A percentile compares a stretch with the other conserved stretches of the same genome.
Conservation (phyloP, 2,797 vertebrate species). For the Hirundo rustica region DNA sequence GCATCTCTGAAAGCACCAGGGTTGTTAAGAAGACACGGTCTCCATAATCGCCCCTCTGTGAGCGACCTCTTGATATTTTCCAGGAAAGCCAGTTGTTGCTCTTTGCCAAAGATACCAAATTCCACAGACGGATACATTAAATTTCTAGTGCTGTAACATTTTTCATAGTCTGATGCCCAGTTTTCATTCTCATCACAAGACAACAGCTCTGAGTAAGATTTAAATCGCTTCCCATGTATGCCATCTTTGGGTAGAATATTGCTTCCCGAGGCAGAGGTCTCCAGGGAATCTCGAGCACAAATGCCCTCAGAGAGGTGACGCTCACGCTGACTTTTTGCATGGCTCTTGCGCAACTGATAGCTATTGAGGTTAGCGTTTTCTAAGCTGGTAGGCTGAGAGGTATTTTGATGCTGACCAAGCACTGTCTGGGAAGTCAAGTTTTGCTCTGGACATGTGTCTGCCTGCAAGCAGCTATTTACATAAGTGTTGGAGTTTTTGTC, state of each 20-base stretch:
- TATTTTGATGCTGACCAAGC: slow-evolving; percentile 6
- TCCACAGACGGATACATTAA: slow-evolving; percentile 72
- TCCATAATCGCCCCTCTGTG: slow-evolving; percentile 78
- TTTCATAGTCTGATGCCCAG: slow-evolving; percentile 11
- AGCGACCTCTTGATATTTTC: slow-evolving; percentile 80
- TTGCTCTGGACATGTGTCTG: slow-evolving; percentile 5
- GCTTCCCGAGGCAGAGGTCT: slow-evolving; percentile 28
- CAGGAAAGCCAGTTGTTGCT: slow-evolving; percentile 78
- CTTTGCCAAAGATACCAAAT: slow-evolving; percentile 80
- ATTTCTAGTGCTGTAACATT: slow-evolving; percentile 48
- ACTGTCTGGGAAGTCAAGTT: neutral
- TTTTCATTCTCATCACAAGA: slow-evolving; percentile 74
- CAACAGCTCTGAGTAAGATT: slow-evolving; percentile 74
- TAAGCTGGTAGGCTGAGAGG: slow-evolving; percentile 49
- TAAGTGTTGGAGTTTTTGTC: slow-evolving; percentile 48
- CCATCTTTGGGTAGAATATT: neutral
- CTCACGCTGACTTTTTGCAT: slow-evolving; percentile 52
- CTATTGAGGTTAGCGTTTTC: slow-evolving; percentile 55
- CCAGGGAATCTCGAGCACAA: slow-evolving; percentile 37
- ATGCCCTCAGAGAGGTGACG: slow-evolving; percentile 75
- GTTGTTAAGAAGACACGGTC: slow-evolving; percentile 77
- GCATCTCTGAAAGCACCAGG: slow-evolving; percentile 68
- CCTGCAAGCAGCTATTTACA: neutral
- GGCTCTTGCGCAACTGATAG: slow-evolving; percentile 3
- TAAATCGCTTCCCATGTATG: slow-evolving; percentile 61